These are phyloP conservation scores for Cochlearius cochlearius DNA, from an alignment of 2,113 vertebrate genomes.

Conservation along the genomic window DNA sequence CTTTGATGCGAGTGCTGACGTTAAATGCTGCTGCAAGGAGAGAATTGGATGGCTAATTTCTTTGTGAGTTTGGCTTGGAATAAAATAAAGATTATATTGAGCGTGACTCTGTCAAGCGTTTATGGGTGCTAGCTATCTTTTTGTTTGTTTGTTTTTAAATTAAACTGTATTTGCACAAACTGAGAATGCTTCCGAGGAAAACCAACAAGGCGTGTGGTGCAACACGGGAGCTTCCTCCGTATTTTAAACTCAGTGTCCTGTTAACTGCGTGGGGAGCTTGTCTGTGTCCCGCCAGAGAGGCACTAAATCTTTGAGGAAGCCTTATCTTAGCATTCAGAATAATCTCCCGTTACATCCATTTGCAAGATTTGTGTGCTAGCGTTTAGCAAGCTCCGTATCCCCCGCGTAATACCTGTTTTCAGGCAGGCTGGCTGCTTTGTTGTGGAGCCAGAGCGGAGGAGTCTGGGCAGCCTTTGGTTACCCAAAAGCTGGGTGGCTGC, in stretches of 20 bases:
- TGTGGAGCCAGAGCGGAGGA: not conserved
- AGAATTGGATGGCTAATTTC: not conserved
- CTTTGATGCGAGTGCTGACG: not conserved
- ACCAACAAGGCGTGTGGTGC: not conserved
- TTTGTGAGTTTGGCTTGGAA: not conserved
- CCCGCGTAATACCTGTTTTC: not conserved
- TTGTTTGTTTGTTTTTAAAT: not conserved
- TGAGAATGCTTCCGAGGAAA: not conserved
- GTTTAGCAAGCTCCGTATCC: not conserved
- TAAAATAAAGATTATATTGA: not conserved
- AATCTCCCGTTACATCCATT: not conserved
- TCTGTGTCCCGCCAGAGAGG: not conserved
- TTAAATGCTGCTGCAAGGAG: not conserved
- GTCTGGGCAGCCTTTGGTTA: not conserved
- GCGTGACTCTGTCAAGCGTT: not conserved
- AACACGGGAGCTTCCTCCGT: not conserved
- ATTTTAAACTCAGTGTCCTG: not conserved
- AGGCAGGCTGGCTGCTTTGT: not conserved
- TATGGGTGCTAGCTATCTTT: not conserved
- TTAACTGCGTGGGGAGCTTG: not conserved
- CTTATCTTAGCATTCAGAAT: not conserved
- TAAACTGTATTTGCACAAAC: not conserved
- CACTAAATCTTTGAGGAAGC: not conserved
- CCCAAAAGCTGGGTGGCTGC: not conserved
- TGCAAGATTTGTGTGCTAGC: not conserved